phyloP scores from a whole-genome alignment of 2,888 invertebrate species.

The Cheilosia soror region DNA sequence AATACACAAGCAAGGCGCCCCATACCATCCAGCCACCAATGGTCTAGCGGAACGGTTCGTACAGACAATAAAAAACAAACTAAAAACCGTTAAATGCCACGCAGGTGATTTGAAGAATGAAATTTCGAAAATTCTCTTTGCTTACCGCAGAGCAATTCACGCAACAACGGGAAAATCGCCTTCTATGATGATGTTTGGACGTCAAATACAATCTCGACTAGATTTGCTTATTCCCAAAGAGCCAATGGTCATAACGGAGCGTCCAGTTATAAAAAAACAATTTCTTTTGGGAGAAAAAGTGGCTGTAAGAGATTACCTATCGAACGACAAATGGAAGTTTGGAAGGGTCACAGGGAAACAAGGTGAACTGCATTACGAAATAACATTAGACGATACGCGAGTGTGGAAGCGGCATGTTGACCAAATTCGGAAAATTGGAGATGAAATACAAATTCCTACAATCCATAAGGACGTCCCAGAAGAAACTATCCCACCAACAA shows the following conservation, averaged over 20 bases:
- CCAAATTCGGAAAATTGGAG: slow-evolving; percentile 39
- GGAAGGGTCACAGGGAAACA: slow-evolving; percentile 32
- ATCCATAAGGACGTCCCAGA: not conserved
- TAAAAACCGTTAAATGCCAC: slow-evolving; percentile 41
- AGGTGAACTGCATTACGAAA: slow-evolving; percentile 57
- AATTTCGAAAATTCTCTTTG: slow-evolving; percentile 43
- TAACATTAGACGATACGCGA: slow-evolving; percentile 53
- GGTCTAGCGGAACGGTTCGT: slow-evolving; percentile 42
- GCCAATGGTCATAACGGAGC: slow-evolving; percentile 2
- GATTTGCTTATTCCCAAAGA: slow-evolving; percentile 60
- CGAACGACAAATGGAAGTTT: slow-evolving; percentile 61
- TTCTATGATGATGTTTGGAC: slow-evolving; percentile 62
- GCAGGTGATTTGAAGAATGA: not conserved
- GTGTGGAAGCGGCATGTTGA: slow-evolving; percentile 52
- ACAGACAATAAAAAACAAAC: slow-evolving; percentile 57
- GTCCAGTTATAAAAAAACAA: slow-evolving; percentile 14
- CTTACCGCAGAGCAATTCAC: slow-evolving; percentile 63
- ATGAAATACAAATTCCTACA: slow-evolving; percentile 6
- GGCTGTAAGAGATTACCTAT: slow-evolving; percentile 59
- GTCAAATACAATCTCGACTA: slow-evolving; percentile 57
- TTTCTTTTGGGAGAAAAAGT: slow-evolving; percentile 51
- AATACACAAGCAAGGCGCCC: slow-evolving; percentile 46
- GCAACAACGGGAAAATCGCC: slow-evolving; percentile 61
- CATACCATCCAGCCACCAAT: slow-evolving; percentile 70
- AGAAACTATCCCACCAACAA: too few relatives aligned